A percentile compares a stretch with the other conserved stretches of the same genome.
Evolutionary conservation across 2,888 invertebrate species (phyloP).

Genomic region (Seira ritae): DNA sequence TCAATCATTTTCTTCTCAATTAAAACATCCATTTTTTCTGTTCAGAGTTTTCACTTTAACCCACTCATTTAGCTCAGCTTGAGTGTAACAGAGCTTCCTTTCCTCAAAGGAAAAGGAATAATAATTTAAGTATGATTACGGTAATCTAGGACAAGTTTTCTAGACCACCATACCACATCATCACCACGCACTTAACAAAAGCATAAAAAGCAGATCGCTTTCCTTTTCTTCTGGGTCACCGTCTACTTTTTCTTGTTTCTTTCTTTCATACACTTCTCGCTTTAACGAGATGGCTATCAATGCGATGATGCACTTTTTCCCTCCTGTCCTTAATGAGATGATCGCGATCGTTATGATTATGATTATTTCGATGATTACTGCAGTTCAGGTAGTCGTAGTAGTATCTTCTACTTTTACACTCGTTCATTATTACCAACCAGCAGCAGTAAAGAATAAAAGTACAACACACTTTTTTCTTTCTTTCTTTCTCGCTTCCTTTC

Average conservation of each 20-base stretch:
- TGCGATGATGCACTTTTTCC: conserved; percentile 31
- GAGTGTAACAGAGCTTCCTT: conserved; percentile 16
- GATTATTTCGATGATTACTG: conserved; percentile 15
- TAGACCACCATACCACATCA: conserved; percentile 46
- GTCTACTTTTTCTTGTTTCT: conserved; percentile 11
- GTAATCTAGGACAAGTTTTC: conserved; percentile 60
- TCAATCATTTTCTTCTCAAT: conserved; percentile 59
- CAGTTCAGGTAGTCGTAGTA: not conserved
- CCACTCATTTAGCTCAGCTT: not conserved
- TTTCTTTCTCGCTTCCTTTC: conserved; percentile 12
- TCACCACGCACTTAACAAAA: conserved; percentile 22
- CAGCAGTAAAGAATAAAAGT: not conserved
- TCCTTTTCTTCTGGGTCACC: conserved; percentile 58
- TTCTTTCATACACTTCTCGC: not conserved
- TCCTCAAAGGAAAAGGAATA: not conserved
- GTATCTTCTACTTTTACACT: conserved; percentile 26
- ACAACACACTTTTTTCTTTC: no score
- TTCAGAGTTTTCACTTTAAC: conserved; percentile 2
- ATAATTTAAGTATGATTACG: no score
- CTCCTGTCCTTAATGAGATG: conserved; percentile 3
- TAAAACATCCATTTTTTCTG: conserved; percentile 51
- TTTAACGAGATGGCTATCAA: not conserved
- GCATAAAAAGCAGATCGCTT: conserved; percentile 50
- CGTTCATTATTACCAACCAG: conserved; percentile 36
- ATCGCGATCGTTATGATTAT: not conserved